A percentile compares a stretch with the other conserved stretches of the same genome.
Evolutionary conservation across 2,113 vertebrate genomes (phyloP).

Genomic region (Sitta europaea): DNA sequence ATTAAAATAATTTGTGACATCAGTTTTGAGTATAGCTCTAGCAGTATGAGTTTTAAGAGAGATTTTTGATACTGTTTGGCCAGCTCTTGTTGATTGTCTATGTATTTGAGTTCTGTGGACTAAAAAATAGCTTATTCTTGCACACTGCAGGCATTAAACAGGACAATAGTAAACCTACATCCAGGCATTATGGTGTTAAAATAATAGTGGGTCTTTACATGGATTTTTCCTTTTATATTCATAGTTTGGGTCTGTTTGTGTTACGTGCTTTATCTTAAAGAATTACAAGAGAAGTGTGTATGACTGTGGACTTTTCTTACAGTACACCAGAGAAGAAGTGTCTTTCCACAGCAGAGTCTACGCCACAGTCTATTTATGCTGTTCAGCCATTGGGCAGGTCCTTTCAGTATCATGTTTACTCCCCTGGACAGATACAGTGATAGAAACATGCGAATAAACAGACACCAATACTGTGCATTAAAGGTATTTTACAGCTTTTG

Average conservation of each 20-base stretch:
- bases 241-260: background rate
- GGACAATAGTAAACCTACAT: background rate
- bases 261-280: background rate
- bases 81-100: background rate
- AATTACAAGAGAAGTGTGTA: background rate
- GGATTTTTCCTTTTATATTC: background rate
- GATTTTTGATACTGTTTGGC: background rate
- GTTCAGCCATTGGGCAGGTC: conserved; percentile 99
- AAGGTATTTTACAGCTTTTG: conserved; percentile 79
- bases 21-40: background rate
- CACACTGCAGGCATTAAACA: background rate
- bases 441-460: conserved; percentile 97
- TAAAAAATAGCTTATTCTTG: background rate
- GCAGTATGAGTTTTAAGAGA: background rate
- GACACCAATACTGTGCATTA: conserved; percentile 97
- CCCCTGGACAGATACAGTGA: conserved; percentile 98
- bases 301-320: conserved; percentile 9
- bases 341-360: conserved; percentile 97
- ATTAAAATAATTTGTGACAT: background rate
- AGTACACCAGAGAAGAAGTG: conserved; percentile 98
- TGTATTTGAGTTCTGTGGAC: background rate
- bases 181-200: background rate
- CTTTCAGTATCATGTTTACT: conserved; percentile 99
- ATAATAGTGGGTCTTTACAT: background rate
- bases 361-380: conserved; percentile 98